phyloP scores from a whole-genome alignment of 2,797 vertebrate genomes.

The Onychomys torridus region DNA sequence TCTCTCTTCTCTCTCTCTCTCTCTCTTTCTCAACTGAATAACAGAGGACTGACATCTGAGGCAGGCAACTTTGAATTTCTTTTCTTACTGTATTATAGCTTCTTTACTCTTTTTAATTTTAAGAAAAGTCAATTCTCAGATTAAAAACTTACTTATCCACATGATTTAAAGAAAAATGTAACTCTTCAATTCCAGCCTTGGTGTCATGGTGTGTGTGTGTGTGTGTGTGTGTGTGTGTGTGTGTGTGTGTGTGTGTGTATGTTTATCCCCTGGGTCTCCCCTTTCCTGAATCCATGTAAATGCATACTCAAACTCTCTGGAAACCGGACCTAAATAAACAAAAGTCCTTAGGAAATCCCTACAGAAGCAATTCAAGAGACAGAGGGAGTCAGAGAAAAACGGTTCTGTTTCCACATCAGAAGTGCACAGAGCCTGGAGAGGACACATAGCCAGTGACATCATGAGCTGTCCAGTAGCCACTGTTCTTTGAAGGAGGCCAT shows the following conservation, averaged over 20 bases:
- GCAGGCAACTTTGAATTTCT: not conserved
- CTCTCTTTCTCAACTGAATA: not conserved
- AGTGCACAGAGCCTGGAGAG: not conserved
- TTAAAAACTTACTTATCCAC: not conserved
- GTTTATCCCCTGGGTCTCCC: not conserved
- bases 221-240: not conserved
- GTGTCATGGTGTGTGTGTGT: not conserved
- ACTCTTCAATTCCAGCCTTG: not conserved
- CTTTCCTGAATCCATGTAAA: not conserved
- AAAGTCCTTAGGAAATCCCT: slow-evolving; percentile 12
- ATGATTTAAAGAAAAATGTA: not conserved
- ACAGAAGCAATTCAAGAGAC: not conserved
- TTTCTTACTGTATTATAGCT: not conserved
- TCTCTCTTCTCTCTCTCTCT: not conserved
- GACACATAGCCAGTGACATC: not conserved
- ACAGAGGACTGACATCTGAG: not conserved
- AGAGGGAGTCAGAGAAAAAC: not conserved
- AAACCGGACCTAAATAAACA: not conserved
- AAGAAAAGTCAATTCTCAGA: slow-evolving; percentile 12
- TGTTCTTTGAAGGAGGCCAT: not conserved
- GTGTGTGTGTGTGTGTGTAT: not conserved
- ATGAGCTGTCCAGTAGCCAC: not conserved
- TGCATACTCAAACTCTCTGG: not conserved
- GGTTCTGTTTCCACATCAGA: not conserved
- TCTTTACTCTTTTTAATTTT: not conserved